phyloP scores from a whole-genome alignment of 2,888 invertebrate genomes.

The Acanthosepion lycidas region DNA sequence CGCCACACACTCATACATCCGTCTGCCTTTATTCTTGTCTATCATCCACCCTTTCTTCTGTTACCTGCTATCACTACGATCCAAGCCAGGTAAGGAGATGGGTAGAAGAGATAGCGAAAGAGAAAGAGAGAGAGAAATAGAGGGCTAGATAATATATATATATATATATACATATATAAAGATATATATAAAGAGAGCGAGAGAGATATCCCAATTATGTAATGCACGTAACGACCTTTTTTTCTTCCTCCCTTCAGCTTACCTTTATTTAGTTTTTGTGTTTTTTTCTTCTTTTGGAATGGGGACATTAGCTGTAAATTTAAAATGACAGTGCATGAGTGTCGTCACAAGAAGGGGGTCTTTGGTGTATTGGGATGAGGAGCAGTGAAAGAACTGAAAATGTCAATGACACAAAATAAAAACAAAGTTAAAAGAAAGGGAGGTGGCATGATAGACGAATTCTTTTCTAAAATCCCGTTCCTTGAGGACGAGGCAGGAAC shows the following conservation, averaged over 20 bases:
- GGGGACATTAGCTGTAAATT: not conserved
- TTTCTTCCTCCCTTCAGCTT: not conserved
- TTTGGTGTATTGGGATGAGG: not conserved
- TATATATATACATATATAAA: too few relatives aligned
- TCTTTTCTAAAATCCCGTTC: not conserved
- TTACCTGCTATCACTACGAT: not conserved
- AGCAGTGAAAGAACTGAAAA: not conserved
- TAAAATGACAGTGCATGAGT: not conserved
- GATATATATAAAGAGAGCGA: not conserved
- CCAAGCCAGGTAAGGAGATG: not conserved
- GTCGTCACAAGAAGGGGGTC: not conserved
- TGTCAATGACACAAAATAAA: not conserved
- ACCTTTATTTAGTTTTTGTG: not conserved
- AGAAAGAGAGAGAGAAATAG: not conserved
- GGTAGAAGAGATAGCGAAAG: not conserved
- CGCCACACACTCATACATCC: not conserved
- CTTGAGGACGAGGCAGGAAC: not conserved
- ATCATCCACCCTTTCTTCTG: not conserved
- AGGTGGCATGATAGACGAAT: not conserved
- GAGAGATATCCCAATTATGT: not conserved
- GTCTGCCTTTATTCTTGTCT: not conserved
- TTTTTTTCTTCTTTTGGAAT: not conserved
- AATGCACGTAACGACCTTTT: not conserved
- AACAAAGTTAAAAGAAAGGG: not conserved
- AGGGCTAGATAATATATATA: too few relatives aligned